Base-by-base conservation (phyloP, 2,888 invertebrate species). In the Chrysolina oricalcia region DNA sequence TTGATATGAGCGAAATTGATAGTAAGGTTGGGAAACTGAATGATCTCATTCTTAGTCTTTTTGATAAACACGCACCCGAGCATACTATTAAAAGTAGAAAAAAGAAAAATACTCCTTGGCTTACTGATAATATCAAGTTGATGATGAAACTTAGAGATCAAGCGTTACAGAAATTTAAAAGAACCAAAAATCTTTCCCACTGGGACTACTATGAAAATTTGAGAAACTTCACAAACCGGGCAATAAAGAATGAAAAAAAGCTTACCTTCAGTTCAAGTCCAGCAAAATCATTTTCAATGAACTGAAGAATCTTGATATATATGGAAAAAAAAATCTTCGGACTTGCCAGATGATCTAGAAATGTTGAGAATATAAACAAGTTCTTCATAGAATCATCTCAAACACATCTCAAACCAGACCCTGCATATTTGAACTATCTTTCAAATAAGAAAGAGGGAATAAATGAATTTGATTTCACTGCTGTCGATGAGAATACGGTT, bases 131-230 rank as follows among this genome's bases (percentile, higher is more conserved):
- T n/a, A n/a, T n/a, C n/a, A 23, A 59, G 59, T n/a, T 23, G 40
- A 27, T 64, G 40, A 40, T n/a, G 40, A 64, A 64, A 40, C 17
- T 64, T n/a, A 64, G n/a, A 64, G 35, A 64, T n/a, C 35, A 64
- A 27, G 40, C 50, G n/a, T 13, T n/a, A n/a, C n/a, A n/a, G n/a
- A n/a, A n/a, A n/a, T n/a, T n/a, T n/a, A n/a, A n/a, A n/a, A n/a
- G n/a, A n/a, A n/a, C 50, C 8, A 50, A 50, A 40, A 15, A 1
- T 40, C 63, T 23, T n/a, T 17, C 63, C 17, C 63, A 64, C 5
- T 64, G 63, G 40, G 40, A 64, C 40, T 40, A 64, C 15, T 21
- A 27, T 23, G 21, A 62, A 9, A 6, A 3, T 9, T 2, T 62
- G 8, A 62, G 8, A 62, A 62, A 23, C n/a, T n/a, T n/a, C n/a